Evolutionary conservation across 2,113 vertebrate genomes (phyloP).

Genomic region (Loxodonta africana): DNA sequence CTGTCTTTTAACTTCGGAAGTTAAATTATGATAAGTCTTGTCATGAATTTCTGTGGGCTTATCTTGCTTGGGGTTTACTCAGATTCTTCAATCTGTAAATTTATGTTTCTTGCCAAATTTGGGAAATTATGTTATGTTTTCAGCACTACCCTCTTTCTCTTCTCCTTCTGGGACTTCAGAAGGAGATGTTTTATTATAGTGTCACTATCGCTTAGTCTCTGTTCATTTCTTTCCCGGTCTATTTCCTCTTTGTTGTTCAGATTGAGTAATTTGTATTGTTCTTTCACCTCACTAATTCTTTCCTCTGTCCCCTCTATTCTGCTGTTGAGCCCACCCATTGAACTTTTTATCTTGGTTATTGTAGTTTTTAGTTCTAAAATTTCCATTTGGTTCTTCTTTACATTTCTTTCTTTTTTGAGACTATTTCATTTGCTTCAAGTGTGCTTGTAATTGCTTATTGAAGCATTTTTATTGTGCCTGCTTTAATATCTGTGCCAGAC

Average conservation of each 20-base stretch:
- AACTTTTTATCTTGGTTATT: no score
- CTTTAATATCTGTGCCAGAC: neutral
- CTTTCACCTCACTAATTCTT: accelerated
- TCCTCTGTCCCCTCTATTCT: neutral
- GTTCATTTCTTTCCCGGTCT: accelerated
- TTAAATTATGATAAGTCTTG: no score
- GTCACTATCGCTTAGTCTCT: neutral
- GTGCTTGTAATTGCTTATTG: neutral
- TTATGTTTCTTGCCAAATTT: neutral
- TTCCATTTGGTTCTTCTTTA: neutral
- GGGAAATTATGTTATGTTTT: neutral
- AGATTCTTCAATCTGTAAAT: neutral
- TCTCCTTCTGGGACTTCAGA: neutral
- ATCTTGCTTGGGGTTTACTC: neutral
- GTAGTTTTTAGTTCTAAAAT: no score
- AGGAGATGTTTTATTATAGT: accelerated
- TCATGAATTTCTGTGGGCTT: neutral
- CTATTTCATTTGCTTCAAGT: no score
- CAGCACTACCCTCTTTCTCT: no score
- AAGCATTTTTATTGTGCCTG: neutral
- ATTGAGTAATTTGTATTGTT: neutral
- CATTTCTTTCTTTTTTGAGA: neutral
- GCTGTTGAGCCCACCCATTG: neutral
- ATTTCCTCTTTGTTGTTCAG: neutral
- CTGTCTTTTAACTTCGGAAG: neutral